Conservation (phyloP, 2,888 invertebrate genomes). For the Odontothrips loti region DNA sequence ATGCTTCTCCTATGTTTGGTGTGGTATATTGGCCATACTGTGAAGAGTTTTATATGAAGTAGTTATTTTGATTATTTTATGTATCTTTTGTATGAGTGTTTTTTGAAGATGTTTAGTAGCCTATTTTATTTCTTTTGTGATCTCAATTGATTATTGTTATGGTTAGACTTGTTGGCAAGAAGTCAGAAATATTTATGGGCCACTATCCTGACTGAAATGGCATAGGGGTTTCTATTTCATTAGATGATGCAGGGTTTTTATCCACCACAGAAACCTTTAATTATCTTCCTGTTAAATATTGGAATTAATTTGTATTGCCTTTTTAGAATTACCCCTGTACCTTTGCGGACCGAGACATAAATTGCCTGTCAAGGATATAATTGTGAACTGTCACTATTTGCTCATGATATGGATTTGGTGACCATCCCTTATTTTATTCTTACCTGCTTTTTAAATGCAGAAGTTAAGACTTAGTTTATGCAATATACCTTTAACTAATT, state of each 20-base stretch:
- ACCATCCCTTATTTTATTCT: neutral
- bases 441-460: neutral
- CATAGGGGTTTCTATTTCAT: neutral
- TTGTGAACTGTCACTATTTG: neutral
- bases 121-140: neutral
- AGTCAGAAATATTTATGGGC: neutral
- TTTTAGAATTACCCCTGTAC: neutral
- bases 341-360: neutral
- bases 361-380: neutral
- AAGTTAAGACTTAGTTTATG: neutral
- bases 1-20: neutral
- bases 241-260: neutral
- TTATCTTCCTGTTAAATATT: neutral
- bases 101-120: neutral
- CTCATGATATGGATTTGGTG: neutral
- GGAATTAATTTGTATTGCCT: neutral
- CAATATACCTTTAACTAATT: neutral
- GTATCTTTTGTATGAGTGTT: neutral
- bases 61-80: neutral
- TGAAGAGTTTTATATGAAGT: neutral
- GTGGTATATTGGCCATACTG: neutral
- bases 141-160: neutral
- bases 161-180: neutral
- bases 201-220: neutral
- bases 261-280: neutral